phyloP scores from a whole-genome alignment of 2,113 vertebrate species.

The Odobenus rosmarus region DNA sequence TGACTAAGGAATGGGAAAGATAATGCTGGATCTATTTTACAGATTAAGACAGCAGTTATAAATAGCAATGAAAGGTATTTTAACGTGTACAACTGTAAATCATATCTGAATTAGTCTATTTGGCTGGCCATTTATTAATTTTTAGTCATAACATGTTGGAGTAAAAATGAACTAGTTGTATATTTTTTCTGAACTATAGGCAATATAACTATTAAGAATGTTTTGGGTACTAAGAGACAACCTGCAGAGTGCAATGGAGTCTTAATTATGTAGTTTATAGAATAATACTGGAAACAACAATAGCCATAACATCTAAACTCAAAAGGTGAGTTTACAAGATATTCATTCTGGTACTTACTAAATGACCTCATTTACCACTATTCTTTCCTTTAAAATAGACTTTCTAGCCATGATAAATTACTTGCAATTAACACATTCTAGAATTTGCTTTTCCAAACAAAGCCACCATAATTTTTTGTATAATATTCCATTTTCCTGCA shows the following conservation, averaged over 20 bases:
- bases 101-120: not conserved
- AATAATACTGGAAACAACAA: not conserved
- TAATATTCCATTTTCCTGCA: not conserved
- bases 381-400: not conserved
- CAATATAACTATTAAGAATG: not conserved
- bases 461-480: not conserved
- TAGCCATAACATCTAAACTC: not conserved
- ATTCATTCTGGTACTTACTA: not conserved
- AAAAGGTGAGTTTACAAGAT: not conserved
- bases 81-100: not conserved
- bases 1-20: not conserved
- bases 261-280: not conserved
- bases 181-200: not conserved
- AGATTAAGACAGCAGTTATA: not conserved
- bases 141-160: not conserved
- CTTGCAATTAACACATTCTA: not conserved
- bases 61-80: not conserved
- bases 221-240: not conserved
- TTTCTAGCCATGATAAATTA: not conserved
- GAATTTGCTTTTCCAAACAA: not conserved
- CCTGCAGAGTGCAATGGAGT: not conserved
- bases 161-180: not conserved
- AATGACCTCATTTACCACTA: not conserved
- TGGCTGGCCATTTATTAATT: not conserved
- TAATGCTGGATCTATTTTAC: not conserved